Percentiles rank a stretch among this genome's conserved stretches.
phyloP scores from a whole-genome alignment of 2,888 invertebrate species.

The Diarsia mendica region DNA sequence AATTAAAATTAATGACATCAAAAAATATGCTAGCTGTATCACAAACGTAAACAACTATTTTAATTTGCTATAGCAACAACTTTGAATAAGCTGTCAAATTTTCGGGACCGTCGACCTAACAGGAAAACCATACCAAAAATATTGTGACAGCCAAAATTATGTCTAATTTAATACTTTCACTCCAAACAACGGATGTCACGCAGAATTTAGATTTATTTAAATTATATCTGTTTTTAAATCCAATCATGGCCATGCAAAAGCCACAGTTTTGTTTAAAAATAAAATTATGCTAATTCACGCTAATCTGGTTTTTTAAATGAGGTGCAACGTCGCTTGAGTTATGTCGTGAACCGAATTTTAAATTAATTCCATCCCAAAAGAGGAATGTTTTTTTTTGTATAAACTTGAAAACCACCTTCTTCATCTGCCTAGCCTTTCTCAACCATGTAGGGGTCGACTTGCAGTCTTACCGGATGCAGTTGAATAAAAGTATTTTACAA shows the following conservation, averaged over 20 bases:
- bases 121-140: background rate
- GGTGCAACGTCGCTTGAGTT: conserved; percentile 21
- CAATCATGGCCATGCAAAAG: conserved; percentile 19
- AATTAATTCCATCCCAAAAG: conserved; percentile 13
- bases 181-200: conserved; percentile 13
- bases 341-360: conserved; percentile 22
- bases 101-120: background rate
- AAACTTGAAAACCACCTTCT: background rate
- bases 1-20: no score
- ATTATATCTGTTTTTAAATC: conserved; percentile 29
- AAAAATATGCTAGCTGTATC: no score
- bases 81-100: background rate
- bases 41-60: no score
- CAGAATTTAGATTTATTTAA: conserved; percentile 33
- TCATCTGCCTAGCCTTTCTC: no score
- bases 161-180: background rate
- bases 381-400: conserved; percentile 11
- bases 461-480: no score
- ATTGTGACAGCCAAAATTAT: conserved; percentile 1
- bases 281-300: conserved; percentile 29
- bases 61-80: background rate
- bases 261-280: conserved; percentile 28
- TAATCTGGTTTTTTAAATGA: conserved; percentile 31
- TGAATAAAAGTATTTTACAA: no score
- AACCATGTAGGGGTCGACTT: no score